phyloP scores from a whole-genome alignment of 92 coral and sea anemone species.

The Paragorgia papillata region DNA sequence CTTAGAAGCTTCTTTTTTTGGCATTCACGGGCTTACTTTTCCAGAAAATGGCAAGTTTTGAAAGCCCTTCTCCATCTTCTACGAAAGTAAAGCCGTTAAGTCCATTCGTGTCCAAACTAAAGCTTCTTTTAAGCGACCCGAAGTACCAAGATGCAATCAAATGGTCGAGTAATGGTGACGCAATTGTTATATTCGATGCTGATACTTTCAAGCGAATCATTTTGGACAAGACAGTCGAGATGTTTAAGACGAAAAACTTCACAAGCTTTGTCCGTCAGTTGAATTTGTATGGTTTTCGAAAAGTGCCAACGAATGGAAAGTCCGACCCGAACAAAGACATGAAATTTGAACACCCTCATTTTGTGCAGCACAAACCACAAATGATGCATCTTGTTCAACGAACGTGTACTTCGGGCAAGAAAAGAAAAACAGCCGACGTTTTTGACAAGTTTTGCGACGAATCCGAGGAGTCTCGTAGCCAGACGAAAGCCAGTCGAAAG shows the following conservation, averaged over 20 bases:
- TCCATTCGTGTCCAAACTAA: slow-evolving; percentile 94
- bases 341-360: slow-evolving; percentile 93
- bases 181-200: slow-evolving; percentile 96
- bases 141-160: slow-evolving; percentile 94
- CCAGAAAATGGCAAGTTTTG: slow-evolving; percentile 48
- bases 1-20: not conserved
- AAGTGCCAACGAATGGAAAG: slow-evolving; percentile 94
- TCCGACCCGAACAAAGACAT: slow-evolving; percentile 98
- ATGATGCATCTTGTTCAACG: slow-evolving; percentile 93
- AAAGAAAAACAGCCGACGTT: slow-evolving; percentile 66
- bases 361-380: slow-evolving; percentile 88
- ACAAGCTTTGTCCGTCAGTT: slow-evolving; percentile 98
- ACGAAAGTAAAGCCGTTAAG: slow-evolving; percentile 90
- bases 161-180: slow-evolving; percentile 94
- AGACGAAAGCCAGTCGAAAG: slow-evolving; percentile 45
- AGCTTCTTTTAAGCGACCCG: slow-evolving; percentile 87
- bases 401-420: slow-evolving; percentile 86
- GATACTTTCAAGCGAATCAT: slow-evolving; percentile 95
- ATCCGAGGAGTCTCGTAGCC: slow-evolving; percentile 24
- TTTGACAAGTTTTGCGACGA: slow-evolving; percentile 40
- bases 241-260: slow-evolving; percentile 98
- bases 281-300: slow-evolving; percentile 91
- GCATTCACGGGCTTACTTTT: not conserved
- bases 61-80: slow-evolving; percentile 52
- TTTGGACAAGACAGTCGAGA: slow-evolving; percentile 95